Evolutionary conservation across 1,140 invertebrate genomes (phyloP).

Genomic region (Musca domestica): DNA sequence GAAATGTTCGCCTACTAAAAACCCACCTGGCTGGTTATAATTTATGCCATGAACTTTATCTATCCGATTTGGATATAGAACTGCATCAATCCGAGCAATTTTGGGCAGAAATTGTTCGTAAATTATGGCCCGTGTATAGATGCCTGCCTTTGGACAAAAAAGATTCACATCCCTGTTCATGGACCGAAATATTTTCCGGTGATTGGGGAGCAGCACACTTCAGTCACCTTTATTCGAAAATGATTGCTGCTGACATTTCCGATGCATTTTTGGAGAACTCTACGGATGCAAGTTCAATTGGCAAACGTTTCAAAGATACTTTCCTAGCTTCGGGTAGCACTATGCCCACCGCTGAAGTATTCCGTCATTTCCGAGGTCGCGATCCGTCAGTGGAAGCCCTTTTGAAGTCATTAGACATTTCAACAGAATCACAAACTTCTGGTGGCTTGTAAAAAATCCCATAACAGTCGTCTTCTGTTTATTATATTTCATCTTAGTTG

Average conservation of each 20-base stretch:
- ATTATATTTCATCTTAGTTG: not conserved
- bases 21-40: constrained; percentile 76
- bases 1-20: constrained; percentile 63
- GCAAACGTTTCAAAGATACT: constrained; percentile 76
- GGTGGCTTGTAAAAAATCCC: constrained; percentile 26
- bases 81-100: constrained; percentile 73
- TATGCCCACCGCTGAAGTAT: constrained; percentile 77
- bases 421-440: constrained; percentile 40
- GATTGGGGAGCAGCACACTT: constrained; percentile 76
- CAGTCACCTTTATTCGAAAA: constrained; percentile 74
- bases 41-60: constrained; percentile 78
- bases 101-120: constrained; percentile 75
- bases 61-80: constrained; percentile 81
- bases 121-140: constrained; percentile 76
- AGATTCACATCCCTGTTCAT: constrained; percentile 77
- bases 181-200: constrained; percentile 70
- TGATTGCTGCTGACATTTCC: constrained; percentile 88
- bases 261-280: constrained; percentile 75
- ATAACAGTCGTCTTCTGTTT: not conserved
- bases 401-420: constrained; percentile 57
- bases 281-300: constrained; percentile 59
- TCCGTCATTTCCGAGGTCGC: constrained; percentile 84
- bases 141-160: constrained; percentile 70
- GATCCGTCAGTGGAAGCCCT: constrained; percentile 84
- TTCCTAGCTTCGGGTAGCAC: constrained; percentile 82